Percentiles rank a stretch among this genome's conserved stretches.
Evolutionary conservation across 2,113 vertebrate genomes (phyloP).

Genomic region (Tachysurus vachellii): DNA sequence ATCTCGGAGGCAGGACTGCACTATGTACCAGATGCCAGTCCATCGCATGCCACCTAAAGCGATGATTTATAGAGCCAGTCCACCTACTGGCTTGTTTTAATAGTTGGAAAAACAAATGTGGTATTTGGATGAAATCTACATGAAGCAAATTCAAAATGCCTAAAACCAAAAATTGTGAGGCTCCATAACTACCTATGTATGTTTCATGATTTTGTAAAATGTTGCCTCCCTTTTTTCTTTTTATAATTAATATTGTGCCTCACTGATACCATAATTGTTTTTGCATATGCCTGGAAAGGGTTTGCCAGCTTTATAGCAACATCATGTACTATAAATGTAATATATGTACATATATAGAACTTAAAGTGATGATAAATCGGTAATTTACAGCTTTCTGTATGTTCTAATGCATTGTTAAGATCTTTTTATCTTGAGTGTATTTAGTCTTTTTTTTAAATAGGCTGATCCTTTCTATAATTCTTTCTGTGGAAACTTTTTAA

Average conservation of each 20-base stretch:
- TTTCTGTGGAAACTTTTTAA: neutral
- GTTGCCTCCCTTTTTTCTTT: neutral
- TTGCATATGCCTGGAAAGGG: neutral
- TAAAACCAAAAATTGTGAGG: neutral
- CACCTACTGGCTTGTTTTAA: neutral
- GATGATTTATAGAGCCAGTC: neutral
- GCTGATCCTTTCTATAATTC: neutral
- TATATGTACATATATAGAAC: neutral
- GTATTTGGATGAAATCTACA: neutral
- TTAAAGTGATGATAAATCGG: too few species aligned
- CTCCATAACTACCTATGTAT: neutral
- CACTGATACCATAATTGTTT: neutral
- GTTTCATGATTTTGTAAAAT: neutral
- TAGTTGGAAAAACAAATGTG: neutral
- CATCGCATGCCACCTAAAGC: neutral
- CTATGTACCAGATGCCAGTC: neutral
- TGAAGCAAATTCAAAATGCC: neutral
- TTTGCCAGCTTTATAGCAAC: neutral
- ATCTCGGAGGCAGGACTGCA: neutral
- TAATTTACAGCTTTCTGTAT: neutral
- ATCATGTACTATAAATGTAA: neutral
- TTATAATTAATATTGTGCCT: neutral
- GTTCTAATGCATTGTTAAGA: neutral
- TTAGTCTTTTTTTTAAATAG: neutral
- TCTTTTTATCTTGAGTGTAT: neutral